phyloP scores from a whole-genome alignment of 2,797 vertebrate species.

The Phrynocephalus guinanensis region DNA sequence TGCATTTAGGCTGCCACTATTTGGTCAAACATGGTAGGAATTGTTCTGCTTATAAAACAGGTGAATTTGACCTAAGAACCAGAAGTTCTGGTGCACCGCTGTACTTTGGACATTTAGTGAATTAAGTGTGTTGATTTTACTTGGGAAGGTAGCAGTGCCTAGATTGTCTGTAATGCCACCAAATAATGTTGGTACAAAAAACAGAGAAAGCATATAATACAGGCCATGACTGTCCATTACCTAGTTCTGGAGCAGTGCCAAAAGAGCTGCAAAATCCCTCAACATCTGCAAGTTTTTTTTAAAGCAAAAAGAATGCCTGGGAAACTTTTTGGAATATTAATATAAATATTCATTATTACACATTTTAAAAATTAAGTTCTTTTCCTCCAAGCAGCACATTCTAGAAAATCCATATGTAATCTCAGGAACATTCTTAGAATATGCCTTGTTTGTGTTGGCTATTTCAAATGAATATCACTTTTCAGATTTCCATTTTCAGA shows the following conservation, averaged over 20 bases:
- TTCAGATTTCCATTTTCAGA: conserved; percentile 34
- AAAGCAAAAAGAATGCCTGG: not conserved
- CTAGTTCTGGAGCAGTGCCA: not conserved
- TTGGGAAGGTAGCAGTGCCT: not conserved
- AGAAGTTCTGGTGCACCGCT: not conserved
- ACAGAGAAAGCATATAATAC: not conserved
- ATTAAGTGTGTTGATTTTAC: not conserved
- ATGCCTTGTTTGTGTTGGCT: conserved; percentile 58
- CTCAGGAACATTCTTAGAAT: conserved; percentile 21
- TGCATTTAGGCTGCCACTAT: no score
- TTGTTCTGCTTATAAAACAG: no score
- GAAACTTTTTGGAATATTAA: conserved; percentile 6
- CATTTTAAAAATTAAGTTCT: not conserved
- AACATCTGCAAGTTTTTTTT: not conserved
- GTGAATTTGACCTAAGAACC: not conserved
- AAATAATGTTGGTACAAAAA: not conserved
- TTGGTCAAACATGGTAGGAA: no score
- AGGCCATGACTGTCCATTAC: not conserved
- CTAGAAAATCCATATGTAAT: not conserved
- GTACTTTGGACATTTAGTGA: not conserved
- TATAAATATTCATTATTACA: conserved; percentile 1
- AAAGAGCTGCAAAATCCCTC: not conserved
- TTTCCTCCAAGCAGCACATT: not conserved
- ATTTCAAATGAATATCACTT: conserved; percentile 57
- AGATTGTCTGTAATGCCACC: not conserved